Evolutionary conservation across 2,113 vertebrate genomes (phyloP).

Genomic region (Calidris pygmaea): DNA sequence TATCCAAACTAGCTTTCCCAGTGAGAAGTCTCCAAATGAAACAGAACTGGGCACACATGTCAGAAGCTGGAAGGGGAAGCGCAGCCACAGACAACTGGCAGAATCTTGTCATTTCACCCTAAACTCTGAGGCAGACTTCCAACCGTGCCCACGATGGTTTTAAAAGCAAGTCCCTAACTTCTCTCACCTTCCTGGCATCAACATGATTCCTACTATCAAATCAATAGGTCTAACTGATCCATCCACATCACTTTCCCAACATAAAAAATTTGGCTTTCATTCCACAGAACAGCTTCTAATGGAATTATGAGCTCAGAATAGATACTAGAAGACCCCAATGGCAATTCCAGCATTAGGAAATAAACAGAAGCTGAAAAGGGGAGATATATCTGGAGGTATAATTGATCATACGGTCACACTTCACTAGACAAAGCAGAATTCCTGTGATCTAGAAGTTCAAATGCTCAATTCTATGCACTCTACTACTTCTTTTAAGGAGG

Average conservation of each 20-base stretch:
- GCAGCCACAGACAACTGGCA: neutral
- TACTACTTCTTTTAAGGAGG: conserved; percentile 14
- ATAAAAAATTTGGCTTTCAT: neutral
- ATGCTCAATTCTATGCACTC: neutral
- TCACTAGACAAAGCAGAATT: neutral
- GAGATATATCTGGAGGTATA: neutral
- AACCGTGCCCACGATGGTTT: neutral
- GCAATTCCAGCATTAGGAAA: neutral
- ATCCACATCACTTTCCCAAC: neutral
- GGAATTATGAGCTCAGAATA: neutral
- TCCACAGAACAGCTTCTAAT: neutral
- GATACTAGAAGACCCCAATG: neutral
- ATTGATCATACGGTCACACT: neutral
- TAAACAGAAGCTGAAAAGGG: neutral
- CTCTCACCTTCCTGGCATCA: neutral
- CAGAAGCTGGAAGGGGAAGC: neutral
- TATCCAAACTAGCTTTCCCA: neutral
- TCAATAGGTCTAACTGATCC: neutral
- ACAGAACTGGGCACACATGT: neutral
- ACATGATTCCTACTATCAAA: neutral
- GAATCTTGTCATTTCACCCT: neutral
- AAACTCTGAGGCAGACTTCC: neutral
- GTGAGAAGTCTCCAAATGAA: neutral
- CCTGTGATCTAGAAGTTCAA: neutral
- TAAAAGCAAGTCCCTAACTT: neutral